Percentiles rank a stretch among this genome's conserved stretches.
phyloP scores from a whole-genome alignment of 1,140 invertebrate species.

The Nephila pilipes region DNA sequence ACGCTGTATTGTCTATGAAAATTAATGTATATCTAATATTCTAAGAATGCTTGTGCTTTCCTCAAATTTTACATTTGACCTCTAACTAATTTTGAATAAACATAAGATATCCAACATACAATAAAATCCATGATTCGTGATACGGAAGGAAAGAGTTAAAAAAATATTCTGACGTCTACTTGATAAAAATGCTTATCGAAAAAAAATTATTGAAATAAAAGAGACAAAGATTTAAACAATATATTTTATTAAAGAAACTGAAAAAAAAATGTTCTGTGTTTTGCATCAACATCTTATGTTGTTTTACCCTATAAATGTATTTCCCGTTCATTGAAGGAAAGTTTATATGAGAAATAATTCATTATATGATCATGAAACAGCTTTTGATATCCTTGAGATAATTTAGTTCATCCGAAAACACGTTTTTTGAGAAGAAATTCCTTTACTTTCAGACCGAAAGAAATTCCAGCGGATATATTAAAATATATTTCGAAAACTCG shows the following conservation, averaged over 20 bases:
- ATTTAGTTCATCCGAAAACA: neutral
- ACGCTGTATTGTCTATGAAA: too few relatives aligned
- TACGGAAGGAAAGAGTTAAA: too few relatives aligned
- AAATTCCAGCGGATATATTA: constrained; percentile 1
- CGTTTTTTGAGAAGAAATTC: neutral
- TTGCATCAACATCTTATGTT: neutral
- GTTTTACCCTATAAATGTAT: neutral
- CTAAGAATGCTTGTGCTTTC: too few relatives aligned
- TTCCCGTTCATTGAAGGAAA: neutral
- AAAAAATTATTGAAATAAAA: neutral
- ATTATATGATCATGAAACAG: neutral
- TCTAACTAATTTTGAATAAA: too few relatives aligned
- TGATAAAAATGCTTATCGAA: too few relatives aligned
- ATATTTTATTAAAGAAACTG: neutral
- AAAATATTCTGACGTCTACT: too few relatives aligned
- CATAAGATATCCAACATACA: too few relatives aligned
- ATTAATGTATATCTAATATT: too few relatives aligned
- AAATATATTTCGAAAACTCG: neutral
- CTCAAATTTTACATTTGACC: too few relatives aligned
- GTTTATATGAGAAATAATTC: neutral
- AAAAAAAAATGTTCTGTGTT: neutral
- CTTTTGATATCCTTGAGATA: neutral
- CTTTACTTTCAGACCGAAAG: neutral
- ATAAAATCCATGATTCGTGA: too few relatives aligned
- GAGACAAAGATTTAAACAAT: neutral